A percentile compares a stretch with the other conserved stretches of the same genome.
These are phyloP conservation scores for Ailurus styani DNA, from an alignment of 2,113 vertebrate genomes.

Conservation along the genomic window DNA sequence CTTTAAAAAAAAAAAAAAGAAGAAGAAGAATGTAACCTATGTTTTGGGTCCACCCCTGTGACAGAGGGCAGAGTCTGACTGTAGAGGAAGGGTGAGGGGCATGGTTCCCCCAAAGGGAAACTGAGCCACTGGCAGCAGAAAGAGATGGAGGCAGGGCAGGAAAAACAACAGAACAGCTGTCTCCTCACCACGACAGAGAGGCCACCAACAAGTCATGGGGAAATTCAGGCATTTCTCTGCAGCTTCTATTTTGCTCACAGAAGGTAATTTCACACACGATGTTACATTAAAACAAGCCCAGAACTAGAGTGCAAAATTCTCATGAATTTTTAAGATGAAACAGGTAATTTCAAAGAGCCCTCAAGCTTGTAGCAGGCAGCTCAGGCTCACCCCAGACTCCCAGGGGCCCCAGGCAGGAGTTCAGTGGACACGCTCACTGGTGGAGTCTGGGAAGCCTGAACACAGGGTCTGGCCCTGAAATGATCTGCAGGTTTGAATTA, in stretches of 20 bases:
- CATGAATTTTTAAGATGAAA: conserved; percentile 53
- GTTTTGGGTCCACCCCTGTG: accelerated
- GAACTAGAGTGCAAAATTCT: not conserved
- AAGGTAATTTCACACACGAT: not conserved
- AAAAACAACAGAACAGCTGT: not conserved
- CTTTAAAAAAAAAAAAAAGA: too few relatives aligned
- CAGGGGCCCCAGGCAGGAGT: not conserved
- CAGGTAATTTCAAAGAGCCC: conserved; percentile 1
- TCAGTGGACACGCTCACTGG: accelerated
- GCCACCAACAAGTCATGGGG: not conserved
- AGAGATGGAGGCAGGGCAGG: not conserved
- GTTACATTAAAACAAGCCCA: not conserved
- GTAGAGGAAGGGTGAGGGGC: too few relatives aligned
- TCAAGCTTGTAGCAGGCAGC: not conserved
- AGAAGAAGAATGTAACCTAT: not conserved
- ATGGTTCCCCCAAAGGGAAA: not conserved
- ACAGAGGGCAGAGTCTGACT: not conserved
- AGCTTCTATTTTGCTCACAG: not conserved
- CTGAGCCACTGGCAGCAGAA: not conserved
- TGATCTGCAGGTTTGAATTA: not conserved
- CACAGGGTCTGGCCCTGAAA: not conserved
- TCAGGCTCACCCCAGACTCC: not conserved
- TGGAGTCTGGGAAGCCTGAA: not conserved
- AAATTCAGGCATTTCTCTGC: not conserved
- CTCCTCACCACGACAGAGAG: not conserved